A percentile compares a stretch with the other conserved stretches of the same genome.
Conservation (phyloP, 2,797 vertebrate species). For the Rhynchotus rufescens region DNA sequence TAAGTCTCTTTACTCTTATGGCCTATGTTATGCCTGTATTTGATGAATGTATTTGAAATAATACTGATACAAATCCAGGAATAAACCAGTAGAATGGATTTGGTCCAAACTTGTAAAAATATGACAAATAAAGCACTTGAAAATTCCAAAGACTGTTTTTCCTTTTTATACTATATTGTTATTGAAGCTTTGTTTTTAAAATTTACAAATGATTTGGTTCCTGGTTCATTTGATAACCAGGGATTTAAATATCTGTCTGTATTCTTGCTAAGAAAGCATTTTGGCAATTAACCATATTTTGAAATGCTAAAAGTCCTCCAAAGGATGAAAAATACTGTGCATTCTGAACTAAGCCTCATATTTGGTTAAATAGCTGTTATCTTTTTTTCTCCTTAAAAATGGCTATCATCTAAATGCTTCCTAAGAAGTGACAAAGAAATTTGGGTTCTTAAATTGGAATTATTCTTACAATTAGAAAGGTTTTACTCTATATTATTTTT, state of each 20-base stretch:
- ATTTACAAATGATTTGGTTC: not conserved
- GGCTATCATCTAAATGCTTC: not conserved
- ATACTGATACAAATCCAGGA: not conserved
- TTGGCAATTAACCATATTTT: not conserved
- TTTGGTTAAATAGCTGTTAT: not conserved
- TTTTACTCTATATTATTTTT: not conserved
- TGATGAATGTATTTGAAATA: conserved; percentile 5
- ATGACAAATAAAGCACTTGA: not conserved
- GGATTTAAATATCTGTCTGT: not conserved
- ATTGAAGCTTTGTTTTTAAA: not conserved
- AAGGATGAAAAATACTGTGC: not conserved
- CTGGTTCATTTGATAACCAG: not conserved
- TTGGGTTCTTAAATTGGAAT: not conserved
- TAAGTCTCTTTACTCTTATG: not conserved
- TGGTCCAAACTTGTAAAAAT: not conserved
- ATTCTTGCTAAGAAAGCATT: not conserved
- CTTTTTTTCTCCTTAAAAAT: not conserved
- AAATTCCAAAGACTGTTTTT: not conserved
- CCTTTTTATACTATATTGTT: not conserved
- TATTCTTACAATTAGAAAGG: not conserved
- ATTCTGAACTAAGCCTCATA: not conserved
- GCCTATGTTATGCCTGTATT: not conserved
- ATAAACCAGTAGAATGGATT: not conserved
- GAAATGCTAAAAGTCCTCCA: not conserved
- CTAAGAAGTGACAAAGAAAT: not conserved